Base-by-base conservation (phyloP, 2,797 vertebrate species). In the Steatocranus sp. region DNA sequence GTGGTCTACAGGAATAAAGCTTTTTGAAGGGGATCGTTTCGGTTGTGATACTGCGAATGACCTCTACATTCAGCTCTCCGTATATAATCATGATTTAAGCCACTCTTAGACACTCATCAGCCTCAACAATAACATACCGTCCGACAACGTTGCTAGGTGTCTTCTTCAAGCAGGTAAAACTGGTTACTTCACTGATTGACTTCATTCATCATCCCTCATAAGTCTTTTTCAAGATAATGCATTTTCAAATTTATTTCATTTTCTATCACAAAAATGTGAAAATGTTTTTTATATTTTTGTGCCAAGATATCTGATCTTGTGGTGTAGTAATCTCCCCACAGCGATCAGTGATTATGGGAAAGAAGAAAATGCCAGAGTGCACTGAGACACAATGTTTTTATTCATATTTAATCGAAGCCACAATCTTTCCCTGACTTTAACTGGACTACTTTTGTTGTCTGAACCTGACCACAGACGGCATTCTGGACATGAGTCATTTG, bases 41-140 rank as follows among this genome's bases (percentile, higher is more conserved):
- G 0, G 20, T 17, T 25, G 14, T 41, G 2, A 43, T 17, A 25
- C 63, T 43, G 8, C 25, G 23, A 68, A 68, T 43, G 63, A 18
- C 63, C 23, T 27, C 14, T 27, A 41, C 63, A 41, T 68, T 8
- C 5, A 68, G 20, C 36, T 68, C 3, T 36, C 18, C 2, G 0
- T 25, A 2, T 43, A 43, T 9, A 46, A 17, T 46, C 0, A 46
- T 46, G 23, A 43, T 70, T 70, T 70, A 70, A 46, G 15, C 66
- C 38, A 70, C 38, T 18, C 38, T 43, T 43, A 18, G 14, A 70
- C 23, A 46, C 15, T 18, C 9, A 30, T 18, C 15, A 70, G 7
- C 23, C 1, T 0, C 23, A 46, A 27, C 38, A 27, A 46, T 30
- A 70, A 43, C 38, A 46, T 18, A 18, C 23, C 0, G 3, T 10